Evolutionary conservation across 2,113 vertebrate species (phyloP).

Genomic region (Xiphias gladius): DNA sequence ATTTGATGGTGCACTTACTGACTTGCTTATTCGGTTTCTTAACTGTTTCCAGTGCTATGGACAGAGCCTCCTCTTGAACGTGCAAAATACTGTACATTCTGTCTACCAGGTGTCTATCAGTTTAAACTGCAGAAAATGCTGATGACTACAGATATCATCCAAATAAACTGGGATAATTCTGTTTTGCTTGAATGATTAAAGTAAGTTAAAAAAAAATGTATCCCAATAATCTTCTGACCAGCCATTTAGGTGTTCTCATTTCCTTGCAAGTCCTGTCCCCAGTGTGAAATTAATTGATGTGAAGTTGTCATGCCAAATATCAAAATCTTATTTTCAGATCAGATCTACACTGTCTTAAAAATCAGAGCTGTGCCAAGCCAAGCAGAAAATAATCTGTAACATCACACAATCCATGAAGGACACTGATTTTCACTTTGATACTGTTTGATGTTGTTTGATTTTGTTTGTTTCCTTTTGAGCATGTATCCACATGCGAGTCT

Average conservation of each 20-base stretch:
- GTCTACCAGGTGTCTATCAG: not conserved
- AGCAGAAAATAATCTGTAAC: constrained; percentile 69
- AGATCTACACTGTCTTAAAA: constrained; percentile 66
- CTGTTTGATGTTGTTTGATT: constrained; percentile 62
- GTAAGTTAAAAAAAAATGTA: constrained; percentile 15
- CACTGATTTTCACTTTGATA: constrained; percentile 68
- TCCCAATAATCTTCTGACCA: constrained; percentile 11
- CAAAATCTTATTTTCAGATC: constrained; percentile 65
- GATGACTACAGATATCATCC: not conserved
- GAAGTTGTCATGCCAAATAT: constrained; percentile 65
- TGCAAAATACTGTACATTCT: not conserved
- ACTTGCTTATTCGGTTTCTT: constrained; percentile 4
- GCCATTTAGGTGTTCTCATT: constrained; percentile 41
- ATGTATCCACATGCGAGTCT: constrained; percentile 1
- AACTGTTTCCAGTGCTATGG: not conserved
- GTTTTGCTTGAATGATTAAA: not conserved
- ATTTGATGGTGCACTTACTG: constrained; percentile 49
- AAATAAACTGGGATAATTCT: not conserved
- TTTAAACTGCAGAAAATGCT: not conserved
- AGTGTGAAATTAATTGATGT: constrained; percentile 66
- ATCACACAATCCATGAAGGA: constrained; percentile 71
- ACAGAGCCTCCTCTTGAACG: not conserved
- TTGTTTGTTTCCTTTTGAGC: constrained; percentile 45
- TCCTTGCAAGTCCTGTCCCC: constrained; percentile 29
- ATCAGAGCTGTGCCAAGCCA: constrained; percentile 56